Evolutionary conservation across 2,797 vertebrate species (phyloP).

Genomic region (Pteropus rufus): DNA sequence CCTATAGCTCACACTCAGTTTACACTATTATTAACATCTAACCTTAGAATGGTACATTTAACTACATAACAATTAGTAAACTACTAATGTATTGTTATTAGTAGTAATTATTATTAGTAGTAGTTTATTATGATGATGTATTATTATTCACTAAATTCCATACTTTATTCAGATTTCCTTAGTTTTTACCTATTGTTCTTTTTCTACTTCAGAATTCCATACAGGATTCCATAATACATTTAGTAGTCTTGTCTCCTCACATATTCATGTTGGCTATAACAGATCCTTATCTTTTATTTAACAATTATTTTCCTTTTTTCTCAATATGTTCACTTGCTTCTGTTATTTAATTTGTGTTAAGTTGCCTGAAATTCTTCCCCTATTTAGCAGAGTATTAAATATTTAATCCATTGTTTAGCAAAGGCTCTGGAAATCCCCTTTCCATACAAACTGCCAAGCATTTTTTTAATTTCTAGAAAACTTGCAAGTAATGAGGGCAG

Average conservation of each 20-base stretch:
- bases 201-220: neutral
- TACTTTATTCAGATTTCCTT: neutral
- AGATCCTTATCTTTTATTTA: neutral
- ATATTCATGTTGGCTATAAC: neutral
- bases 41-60: neutral
- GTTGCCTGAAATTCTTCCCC: neutral
- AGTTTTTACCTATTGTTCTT: neutral
- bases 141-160: neutral
- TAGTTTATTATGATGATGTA: neutral
- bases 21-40: neutral
- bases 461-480: conserved; percentile 29
- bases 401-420: conserved; percentile 52
- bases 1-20: neutral
- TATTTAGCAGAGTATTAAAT: conserved; percentile 15
- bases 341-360: conserved; percentile 1
- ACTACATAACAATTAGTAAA: neutral
- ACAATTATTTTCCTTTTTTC: neutral
- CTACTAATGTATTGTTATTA: neutral
- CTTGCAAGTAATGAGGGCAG: conserved; percentile 37
- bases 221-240: neutral
- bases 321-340: neutral
- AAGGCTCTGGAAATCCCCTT: neutral
- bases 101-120: no score
- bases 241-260: neutral
- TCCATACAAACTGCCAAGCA: neutral